Conservation (phyloP, 2,113 vertebrate genomes). For the Oryzias celebensis region DNA sequence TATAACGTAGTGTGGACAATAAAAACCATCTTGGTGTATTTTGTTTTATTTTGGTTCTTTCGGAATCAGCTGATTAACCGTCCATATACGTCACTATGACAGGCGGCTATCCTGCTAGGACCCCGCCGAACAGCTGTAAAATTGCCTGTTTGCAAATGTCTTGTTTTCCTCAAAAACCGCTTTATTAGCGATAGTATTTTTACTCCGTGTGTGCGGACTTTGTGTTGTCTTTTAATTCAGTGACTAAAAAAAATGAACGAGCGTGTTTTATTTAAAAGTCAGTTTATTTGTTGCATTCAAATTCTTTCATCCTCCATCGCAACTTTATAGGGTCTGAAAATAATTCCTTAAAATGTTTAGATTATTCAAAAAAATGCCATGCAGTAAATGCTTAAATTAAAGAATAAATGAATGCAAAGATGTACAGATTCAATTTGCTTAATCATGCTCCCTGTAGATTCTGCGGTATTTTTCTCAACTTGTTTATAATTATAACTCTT, state of each 20-base stretch:
- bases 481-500: no score
- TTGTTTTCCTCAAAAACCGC: background rate
- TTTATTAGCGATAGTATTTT: no score
- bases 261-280: background rate
- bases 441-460: no score
- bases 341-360: no score
- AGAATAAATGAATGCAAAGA: no score
- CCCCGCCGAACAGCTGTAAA: constrained; percentile 19
- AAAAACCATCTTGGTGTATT: background rate
- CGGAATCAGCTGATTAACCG: constrained; percentile 71
- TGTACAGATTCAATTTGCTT: no score
- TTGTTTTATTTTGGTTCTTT: constrained; percentile 41
- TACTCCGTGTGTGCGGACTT: no score
- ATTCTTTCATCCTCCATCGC: background rate
- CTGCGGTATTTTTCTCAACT: no score
- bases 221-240: background rate
- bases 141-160: constrained; percentile 40
- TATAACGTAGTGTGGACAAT: constrained; percentile 1
- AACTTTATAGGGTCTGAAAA: background rate
- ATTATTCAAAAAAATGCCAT: no score
- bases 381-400: no score
- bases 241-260: background rate
- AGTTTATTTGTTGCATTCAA: constrained; percentile 7
- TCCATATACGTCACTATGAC: constrained; percentile 56
- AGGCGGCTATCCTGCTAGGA: constrained; percentile 34